These are phyloP conservation scores for Idaea biselata DNA, from an alignment of 2,888 invertebrate species.

Conservation along the genomic window DNA sequence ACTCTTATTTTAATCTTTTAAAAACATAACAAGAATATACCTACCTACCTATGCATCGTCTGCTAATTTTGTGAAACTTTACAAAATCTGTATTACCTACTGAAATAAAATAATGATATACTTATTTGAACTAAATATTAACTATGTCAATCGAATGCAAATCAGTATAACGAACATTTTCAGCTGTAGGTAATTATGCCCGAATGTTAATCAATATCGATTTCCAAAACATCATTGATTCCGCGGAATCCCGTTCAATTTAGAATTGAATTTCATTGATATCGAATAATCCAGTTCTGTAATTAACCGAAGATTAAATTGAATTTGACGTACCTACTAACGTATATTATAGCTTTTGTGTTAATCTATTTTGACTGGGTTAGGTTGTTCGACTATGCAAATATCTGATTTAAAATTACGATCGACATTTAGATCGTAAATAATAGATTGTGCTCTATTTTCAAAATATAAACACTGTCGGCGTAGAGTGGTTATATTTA, in stretches of 20 bases:
- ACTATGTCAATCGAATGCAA: constrained; percentile 1
- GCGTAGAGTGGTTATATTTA: no score
- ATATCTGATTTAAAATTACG: background rate
- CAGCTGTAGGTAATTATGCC: constrained; percentile 13
- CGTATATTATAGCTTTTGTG: constrained; percentile 10
- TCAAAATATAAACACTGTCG: background rate
- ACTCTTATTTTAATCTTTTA: no score
- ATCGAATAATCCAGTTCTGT: constrained; percentile 44
- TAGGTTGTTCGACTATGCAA: constrained; percentile 30
- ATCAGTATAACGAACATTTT: constrained; percentile 5
- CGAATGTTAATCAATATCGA: constrained; percentile 17
- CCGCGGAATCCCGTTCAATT: constrained; percentile 32
- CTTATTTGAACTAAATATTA: background rate
- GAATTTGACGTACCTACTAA: constrained; percentile 24
- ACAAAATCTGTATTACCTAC: background rate
- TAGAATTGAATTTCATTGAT: constrained; percentile 43
- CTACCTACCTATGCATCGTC: no score
- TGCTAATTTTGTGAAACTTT: no score
- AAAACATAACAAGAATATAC: no score
- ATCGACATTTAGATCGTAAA: background rate
- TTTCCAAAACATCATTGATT: constrained; percentile 16
- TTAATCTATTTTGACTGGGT: constrained; percentile 40
- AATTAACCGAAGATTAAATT: constrained; percentile 43
- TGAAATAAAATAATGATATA: background rate
- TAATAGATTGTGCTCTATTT: background rate